Base-by-base conservation (phyloP, 2,888 invertebrate genomes). In the Thecocarcelia acutangulata region DNA sequence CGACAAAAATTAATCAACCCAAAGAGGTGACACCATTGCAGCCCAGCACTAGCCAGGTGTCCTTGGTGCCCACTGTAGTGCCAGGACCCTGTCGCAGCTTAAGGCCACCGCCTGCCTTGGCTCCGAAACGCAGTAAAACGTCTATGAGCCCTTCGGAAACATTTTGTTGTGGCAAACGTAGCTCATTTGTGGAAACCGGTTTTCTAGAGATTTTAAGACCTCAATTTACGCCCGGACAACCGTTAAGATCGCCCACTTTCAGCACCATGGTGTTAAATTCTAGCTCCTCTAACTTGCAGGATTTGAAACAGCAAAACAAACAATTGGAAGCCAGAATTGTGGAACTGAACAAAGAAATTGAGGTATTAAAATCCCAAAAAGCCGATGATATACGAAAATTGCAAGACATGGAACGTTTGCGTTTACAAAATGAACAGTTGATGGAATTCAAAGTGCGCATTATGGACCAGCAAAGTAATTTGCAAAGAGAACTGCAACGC, bases 371-470 rank as follows among this genome's bases (percentile, higher is more conserved):
- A 87, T 96, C 97, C 6, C 96, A 97, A 84, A 93, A 98, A 72
- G 92, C 94, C 13, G 98, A 98, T 86, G 98, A 99, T 89, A 95
- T 97, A 85, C 95, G 96, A 86, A 97, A 95, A 89, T 90, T 98
- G 76, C 94, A 97, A 75, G 98, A 99, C 87, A 93, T 95, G 87
- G 99, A 99, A 88, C 95, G 97, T 85, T 92, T 96, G 68, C 94
- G 95, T 83, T 94, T 99, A 42, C 98, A 97, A 89, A 91, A 98
- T 85, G 98, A 98, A 85, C 97, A 98, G 90, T 92, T 98, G 72
- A 92, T 96, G 85, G 98, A 98, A 91, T 98, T 98, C 90, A 99
- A 99, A 91, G 91, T 94, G 4, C 96, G 96, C 91, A 98, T 98
- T 84, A 96, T 98, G 94, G 97, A 97, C 89, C 95, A 95, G 19